Conservation (phyloP, 2,888 invertebrate genomes). For the Emmelina monodactyla region DNA sequence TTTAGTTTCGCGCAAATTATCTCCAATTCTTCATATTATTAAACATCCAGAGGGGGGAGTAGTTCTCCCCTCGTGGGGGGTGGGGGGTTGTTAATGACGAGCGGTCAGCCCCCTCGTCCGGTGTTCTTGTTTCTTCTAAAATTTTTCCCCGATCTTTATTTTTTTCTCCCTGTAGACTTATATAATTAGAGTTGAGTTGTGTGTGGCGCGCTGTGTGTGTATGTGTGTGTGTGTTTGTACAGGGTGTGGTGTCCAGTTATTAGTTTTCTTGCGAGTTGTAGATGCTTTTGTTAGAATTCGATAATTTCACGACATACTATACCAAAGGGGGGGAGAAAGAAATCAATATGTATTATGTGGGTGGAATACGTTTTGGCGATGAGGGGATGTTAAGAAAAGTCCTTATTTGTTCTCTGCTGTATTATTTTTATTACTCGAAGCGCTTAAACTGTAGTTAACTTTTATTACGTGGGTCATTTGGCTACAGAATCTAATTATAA, state of each 20-base stretch:
- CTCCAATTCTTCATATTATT: constrained; percentile 68
- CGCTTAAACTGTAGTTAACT: no score
- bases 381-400: constrained; percentile 1
- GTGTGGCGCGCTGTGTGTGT: constrained; percentile 18
- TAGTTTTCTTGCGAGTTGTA: constrained; percentile 61
- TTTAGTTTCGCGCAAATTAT: constrained; percentile 68
- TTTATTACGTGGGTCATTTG: no score
- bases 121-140: constrained; percentile 64
- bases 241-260: constrained; percentile 52
- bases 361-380: constrained; percentile 15
- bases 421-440: no score
- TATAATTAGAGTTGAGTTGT: constrained; percentile 48
- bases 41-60: constrained; percentile 61
- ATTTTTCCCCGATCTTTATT: constrained; percentile 67
- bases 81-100: constrained; percentile 52
- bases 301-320: constrained; percentile 56
- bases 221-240: constrained; percentile 20
- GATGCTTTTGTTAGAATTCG: constrained; percentile 65
- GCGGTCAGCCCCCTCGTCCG: constrained; percentile 54
- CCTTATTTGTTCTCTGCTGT: constrained; percentile 2
- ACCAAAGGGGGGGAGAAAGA: constrained; percentile 29
- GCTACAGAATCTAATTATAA: no score
- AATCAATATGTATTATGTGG: constrained; percentile 18
- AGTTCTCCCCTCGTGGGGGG: constrained; percentile 31
- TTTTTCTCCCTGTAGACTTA: constrained; percentile 46